Percentiles rank a stretch among this genome's conserved stretches.
Evolutionary conservation across 2,113 vertebrate genomes (phyloP).

Genomic region (Hemichromis elongatus): DNA sequence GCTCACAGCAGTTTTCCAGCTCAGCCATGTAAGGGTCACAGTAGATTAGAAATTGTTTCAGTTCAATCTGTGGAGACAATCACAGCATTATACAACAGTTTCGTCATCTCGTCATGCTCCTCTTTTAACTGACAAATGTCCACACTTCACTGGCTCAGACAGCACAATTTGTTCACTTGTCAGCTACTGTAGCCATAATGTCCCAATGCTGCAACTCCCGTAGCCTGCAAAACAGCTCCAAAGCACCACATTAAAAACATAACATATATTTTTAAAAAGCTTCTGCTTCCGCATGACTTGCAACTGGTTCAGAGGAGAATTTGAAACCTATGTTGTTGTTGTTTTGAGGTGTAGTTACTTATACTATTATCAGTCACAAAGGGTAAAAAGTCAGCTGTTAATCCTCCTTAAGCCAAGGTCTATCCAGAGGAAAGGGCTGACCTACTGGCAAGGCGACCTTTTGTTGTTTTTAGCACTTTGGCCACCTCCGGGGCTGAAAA

Average conservation of each 20-base stretch:
- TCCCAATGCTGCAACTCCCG: neutral
- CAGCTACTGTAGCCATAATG: neutral
- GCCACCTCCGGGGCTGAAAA: neutral
- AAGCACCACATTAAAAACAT: neutral
- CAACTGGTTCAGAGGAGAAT: neutral
- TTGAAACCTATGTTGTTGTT: neutral
- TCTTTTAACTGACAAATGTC: neutral
- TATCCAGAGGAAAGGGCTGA: neutral
- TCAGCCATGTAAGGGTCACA: constrained; percentile 81
- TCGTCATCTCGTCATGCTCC: neutral
- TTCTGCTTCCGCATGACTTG: neutral
- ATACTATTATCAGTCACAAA: neutral
- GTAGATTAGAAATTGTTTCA: constrained; percentile 84
- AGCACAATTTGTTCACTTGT: neutral
- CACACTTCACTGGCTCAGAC: neutral
- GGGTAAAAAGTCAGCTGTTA: constrained; percentile 18
- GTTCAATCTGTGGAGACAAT: constrained; percentile 81
- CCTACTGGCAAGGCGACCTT: neutral
- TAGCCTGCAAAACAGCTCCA: neutral
- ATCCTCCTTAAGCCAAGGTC: constrained; percentile 13
- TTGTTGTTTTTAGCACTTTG: neutral
- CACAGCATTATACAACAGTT: neutral
- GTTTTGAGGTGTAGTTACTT: neutral
- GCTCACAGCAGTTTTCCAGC: constrained; percentile 85
- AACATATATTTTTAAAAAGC: neutral